Evolutionary conservation across 1,140 invertebrate species (phyloP).

Genomic region (Diplogasteroides magnus): DNA sequence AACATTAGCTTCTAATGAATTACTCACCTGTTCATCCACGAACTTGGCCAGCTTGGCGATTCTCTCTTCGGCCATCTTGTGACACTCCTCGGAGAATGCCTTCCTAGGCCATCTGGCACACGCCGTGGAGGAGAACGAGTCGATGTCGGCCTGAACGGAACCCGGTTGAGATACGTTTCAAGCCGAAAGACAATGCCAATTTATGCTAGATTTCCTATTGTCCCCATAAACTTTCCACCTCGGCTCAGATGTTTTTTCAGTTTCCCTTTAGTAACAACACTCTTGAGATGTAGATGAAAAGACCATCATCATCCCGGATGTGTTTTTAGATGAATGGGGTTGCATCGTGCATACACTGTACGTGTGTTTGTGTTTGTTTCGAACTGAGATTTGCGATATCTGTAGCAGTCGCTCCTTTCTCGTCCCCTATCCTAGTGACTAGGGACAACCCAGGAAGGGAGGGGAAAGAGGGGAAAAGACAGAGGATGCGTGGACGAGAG

Average conservation of each 20-base stretch:
- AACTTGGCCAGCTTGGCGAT: conserved; percentile 36
- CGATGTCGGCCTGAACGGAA: conserved; percentile 31
- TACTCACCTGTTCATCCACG: conserved; percentile 32
- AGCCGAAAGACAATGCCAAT: too few relatives aligned
- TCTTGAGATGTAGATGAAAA: neutral
- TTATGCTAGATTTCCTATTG: neutral
- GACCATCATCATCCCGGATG: neutral
- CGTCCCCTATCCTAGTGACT: neutral
- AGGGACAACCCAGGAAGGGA: neutral
- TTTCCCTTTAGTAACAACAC: neutral
- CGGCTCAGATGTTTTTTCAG: neutral
- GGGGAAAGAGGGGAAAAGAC: conserved; percentile 2
- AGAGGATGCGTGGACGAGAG: neutral
- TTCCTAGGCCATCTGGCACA: conserved; percentile 26
- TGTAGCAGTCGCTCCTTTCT: neutral
- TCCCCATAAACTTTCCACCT: neutral
- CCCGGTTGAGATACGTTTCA: neutral
- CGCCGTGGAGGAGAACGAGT: conserved; percentile 33
- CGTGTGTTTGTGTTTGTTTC: neutral
- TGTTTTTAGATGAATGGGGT: neutral
- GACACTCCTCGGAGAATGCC: conserved; percentile 28
- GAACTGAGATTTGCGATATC: neutral
- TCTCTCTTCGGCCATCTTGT: conserved; percentile 36
- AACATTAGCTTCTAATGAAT: too few relatives aligned
- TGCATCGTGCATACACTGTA: neutral